Conservation (phyloP, 2,797 vertebrate genomes). For the Sphenopsis melanotis region DNA sequence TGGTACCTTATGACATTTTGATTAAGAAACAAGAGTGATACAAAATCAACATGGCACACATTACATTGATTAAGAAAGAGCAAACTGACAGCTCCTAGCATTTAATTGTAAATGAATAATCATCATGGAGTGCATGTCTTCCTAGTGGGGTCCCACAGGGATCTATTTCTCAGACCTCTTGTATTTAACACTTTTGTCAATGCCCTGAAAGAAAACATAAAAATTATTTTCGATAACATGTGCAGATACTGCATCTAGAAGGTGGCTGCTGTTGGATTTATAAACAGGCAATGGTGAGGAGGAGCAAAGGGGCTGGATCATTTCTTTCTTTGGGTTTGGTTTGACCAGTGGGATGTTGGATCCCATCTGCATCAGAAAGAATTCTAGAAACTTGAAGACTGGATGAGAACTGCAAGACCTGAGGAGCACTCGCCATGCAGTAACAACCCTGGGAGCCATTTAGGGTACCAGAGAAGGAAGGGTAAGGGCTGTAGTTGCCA, state of each 20-base stretch:
- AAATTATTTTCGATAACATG: constrained; percentile 7
- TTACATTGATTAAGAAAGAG: constrained; percentile 68
- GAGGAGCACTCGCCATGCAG: fast-evolving
- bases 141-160: constrained; percentile 44
- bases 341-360: not conserved
- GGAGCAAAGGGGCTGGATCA: not conserved
- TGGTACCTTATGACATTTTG: constrained; percentile 69
- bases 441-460: not conserved
- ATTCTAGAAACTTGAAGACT: not conserved
- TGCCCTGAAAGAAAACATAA: constrained; percentile 44
- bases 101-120: constrained; percentile 69
- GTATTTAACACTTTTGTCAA: constrained; percentile 53
- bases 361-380: not conserved
- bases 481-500: not conserved
- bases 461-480: not conserved
- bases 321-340: not conserved
- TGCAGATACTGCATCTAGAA: not conserved
- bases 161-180: constrained; percentile 57
- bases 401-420: not conserved
- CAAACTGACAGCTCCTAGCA: constrained; percentile 65
- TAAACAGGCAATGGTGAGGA: not conserved
- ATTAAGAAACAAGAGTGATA: constrained; percentile 70
- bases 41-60: constrained; percentile 70
- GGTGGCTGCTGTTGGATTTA: not conserved
- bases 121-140: constrained; percentile 60